phyloP scores from a whole-genome alignment of 2,797 vertebrate genomes.

The Rhincodon typus region DNA sequence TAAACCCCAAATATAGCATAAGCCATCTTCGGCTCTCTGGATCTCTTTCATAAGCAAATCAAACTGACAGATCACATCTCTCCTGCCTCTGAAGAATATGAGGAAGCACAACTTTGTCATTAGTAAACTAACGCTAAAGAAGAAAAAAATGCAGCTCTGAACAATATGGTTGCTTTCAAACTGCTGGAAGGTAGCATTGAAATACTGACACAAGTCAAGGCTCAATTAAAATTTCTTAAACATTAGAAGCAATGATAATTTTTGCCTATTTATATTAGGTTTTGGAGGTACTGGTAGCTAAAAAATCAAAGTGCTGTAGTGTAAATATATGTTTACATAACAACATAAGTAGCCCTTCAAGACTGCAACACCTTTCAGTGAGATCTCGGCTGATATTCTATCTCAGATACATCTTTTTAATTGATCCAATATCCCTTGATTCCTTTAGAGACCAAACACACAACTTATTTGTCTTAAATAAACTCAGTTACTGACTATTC shows the following conservation, averaged over 20 bases:
- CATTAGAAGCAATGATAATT: not conserved
- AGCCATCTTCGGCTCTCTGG: not conserved
- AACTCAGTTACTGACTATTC: not conserved
- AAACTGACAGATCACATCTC: not conserved
- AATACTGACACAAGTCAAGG: not conserved
- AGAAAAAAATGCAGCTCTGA: not conserved
- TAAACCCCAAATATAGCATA: not conserved
- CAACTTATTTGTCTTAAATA: not conserved
- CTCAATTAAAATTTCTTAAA: not conserved
- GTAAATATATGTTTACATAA: not conserved
- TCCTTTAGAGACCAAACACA: not conserved
- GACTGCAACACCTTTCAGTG: not conserved
- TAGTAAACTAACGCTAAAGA: not conserved
- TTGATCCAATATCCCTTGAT: not conserved
- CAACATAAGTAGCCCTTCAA: not conserved
- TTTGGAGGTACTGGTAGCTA: not conserved
- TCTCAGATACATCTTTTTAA: not conserved
- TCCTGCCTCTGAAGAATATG: not conserved
- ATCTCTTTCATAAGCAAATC: not conserved
- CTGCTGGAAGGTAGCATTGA: not conserved
- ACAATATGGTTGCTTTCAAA: not conserved
- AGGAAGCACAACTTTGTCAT: not conserved
- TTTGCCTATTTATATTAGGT: not conserved
- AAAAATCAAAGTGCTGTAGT: not conserved
- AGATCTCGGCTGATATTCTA: not conserved